phyloP scores from a whole-genome alignment of 2,888 invertebrate genomes.

The Platerodrilus igneus region DNA sequence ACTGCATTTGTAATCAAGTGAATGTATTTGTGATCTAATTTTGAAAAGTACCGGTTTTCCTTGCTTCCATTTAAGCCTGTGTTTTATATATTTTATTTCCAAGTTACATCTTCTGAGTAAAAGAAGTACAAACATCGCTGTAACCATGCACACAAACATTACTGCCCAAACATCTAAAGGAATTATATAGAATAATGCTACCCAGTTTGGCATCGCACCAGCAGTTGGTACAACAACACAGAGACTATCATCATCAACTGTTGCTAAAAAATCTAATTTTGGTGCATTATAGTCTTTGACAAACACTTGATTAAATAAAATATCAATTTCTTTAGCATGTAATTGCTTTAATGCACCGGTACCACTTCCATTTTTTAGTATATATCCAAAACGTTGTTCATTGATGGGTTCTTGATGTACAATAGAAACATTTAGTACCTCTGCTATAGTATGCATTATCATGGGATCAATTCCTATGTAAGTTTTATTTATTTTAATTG shows the following conservation, averaged over 20 bases:
- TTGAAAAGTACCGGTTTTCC: no score
- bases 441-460: slow-evolving; percentile 17
- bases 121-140: slow-evolving; percentile 25
- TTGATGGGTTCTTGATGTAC: slow-evolving; percentile 8
- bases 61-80: no score
- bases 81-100: neutral
- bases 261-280: slow-evolving; percentile 42
- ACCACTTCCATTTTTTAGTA: slow-evolving; percentile 40
- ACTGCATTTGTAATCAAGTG: slow-evolving; percentile 19
- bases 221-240: slow-evolving; percentile 47
- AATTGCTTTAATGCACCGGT: slow-evolving; percentile 44
- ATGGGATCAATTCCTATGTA: slow-evolving; percentile 20
- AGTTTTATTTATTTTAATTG: slow-evolving; percentile 9
- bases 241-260: slow-evolving; percentile 44
- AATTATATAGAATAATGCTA: slow-evolving; percentile 44
- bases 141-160: slow-evolving; percentile 32
- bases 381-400: slow-evolving; percentile 33
- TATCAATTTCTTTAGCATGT: slow-evolving; percentile 40
- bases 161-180: slow-evolving; percentile 41
- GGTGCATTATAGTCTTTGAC: slow-evolving; percentile 46
- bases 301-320: slow-evolving; percentile 45
- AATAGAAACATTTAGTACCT: slow-evolving; percentile 19
- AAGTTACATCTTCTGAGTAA: slow-evolving; percentile 16
- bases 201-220: slow-evolving; percentile 43
- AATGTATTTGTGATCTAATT: slow-evolving; percentile 4